A percentile compares a stretch with the other conserved stretches of the same genome.
Conservation (phyloP, 2,888 invertebrate genomes). For the Epistrophella euchroma region DNA sequence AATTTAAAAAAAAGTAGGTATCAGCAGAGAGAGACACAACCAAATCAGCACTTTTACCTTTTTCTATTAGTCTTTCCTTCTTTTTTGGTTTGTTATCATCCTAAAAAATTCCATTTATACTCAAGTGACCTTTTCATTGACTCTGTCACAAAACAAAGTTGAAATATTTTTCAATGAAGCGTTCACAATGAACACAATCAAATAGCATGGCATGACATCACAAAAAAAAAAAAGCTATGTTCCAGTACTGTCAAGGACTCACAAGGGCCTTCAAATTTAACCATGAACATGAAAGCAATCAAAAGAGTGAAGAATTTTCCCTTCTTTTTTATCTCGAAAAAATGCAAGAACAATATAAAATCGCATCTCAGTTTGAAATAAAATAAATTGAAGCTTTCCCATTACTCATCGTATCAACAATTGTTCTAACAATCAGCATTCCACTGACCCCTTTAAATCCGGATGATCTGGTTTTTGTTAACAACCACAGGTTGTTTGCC, state of each 20-base stretch:
- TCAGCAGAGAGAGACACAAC: no score
- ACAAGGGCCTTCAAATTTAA: neutral
- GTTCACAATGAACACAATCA: conserved; percentile 6
- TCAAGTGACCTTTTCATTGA: conserved; percentile 15
- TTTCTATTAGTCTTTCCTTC: neutral
- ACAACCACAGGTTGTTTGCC: conserved; percentile 18
- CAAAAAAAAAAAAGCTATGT: neutral
- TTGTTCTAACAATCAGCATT: neutral
- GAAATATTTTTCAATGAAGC: conserved; percentile 20
- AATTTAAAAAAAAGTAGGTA: no score
- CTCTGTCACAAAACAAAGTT: conserved; percentile 3
- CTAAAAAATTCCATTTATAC: conserved; percentile 18
- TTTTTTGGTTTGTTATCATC: neutral
- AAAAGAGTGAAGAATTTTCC: no score
- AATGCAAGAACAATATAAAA: neutral
- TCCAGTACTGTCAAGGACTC: neutral
- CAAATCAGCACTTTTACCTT: neutral
- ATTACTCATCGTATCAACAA: neutral
- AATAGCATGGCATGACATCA: neutral
- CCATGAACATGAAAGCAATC: neutral
- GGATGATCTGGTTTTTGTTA: conserved; percentile 1
- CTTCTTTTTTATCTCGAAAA: neutral
- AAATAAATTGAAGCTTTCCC: neutral
- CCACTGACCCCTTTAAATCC: conserved; percentile 8
- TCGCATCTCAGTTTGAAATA: neutral